These are phyloP conservation scores for Paradoxurus hermaphroditus DNA, from an alignment of 2,113 vertebrate genomes.

Conservation along the genomic window DNA sequence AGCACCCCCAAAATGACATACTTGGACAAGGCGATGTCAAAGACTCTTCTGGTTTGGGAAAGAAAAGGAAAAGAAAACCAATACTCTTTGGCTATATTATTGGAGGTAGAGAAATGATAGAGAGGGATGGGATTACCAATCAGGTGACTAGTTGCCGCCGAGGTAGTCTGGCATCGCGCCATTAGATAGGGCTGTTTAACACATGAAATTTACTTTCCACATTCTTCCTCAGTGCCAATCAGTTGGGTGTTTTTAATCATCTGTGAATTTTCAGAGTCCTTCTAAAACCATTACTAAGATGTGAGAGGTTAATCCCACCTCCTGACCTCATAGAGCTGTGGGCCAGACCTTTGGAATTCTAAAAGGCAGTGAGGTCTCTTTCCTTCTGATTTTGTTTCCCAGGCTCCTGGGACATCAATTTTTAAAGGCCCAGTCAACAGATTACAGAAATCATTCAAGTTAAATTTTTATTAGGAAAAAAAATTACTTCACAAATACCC, in stretches of 20 bases:
- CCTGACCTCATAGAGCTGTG: slow-evolving; percentile 70
- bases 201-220: slow-evolving; percentile 67
- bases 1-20: background rate
- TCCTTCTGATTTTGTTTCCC: slow-evolving; percentile 72
- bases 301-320: slow-evolving; percentile 78
- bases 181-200: slow-evolving; percentile 59
- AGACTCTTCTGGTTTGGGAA: background rate
- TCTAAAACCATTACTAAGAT: slow-evolving; percentile 77
- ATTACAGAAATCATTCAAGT: slow-evolving; percentile 74
- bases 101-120: background rate
- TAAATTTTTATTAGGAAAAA: slow-evolving; percentile 75
- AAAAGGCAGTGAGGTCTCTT: slow-evolving; percentile 61
- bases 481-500: slow-evolving; percentile 56
- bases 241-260: slow-evolving; percentile 74
- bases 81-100: background rate
- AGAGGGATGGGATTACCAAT: background rate
- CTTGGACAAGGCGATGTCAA: background rate
- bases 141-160: background rate
- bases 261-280: slow-evolving; percentile 68
- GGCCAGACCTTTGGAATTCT: slow-evolving; percentile 76
- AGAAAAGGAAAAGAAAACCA: background rate
- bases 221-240: slow-evolving; percentile 43
- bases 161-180: background rate
- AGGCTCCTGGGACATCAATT: slow-evolving; percentile 76
- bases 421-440: slow-evolving; percentile 78